These are phyloP conservation scores for Meloidogyne floridensis DNA, from an alignment of 1,140 invertebrate species.

Conservation along the genomic window DNA sequence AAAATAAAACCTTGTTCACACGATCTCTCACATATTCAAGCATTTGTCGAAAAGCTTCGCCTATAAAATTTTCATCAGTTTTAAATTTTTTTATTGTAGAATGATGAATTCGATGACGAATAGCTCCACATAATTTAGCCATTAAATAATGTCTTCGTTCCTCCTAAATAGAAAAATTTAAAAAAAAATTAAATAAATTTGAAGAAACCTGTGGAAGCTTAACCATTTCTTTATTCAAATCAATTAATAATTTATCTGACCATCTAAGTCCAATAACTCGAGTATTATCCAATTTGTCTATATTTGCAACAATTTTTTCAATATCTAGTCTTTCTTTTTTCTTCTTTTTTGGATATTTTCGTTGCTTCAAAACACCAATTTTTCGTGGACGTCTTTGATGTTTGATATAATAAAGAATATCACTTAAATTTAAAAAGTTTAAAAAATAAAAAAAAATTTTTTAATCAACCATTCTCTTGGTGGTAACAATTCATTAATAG, in stretches of 20 bases:
- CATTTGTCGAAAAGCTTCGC: not conserved
- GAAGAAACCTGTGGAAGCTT: not conserved
- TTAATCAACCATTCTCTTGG: slow-evolving; percentile 7
- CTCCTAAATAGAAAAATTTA: not conserved
- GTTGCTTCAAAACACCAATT: not conserved
- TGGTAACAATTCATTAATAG: slow-evolving; percentile 26
- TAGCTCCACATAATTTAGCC: slow-evolving; percentile 1
- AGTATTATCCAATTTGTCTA: not conserved
- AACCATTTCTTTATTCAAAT: slow-evolving; percentile 11
- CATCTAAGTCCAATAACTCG: slow-evolving; percentile 2
- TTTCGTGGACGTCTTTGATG: slow-evolving; percentile 15
- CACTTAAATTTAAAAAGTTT: not conserved
- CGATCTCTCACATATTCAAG: slow-evolving; percentile 19
- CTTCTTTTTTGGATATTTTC: not conserved
- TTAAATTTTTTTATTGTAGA: slow-evolving; percentile 1
- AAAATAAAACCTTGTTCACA: not conserved
- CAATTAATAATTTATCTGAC: slow-evolving; percentile 20
- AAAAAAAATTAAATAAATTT: not conserved
- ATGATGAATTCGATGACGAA: slow-evolving; percentile 13
- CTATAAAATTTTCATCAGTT: not conserved
- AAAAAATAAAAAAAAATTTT: not conserved
- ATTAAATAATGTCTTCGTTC: slow-evolving; percentile 13
- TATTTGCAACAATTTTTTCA: not conserved
- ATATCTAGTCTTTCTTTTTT: not conserved
- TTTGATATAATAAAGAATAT: slow-evolving; percentile 7